Conservation (phyloP, 2,113 vertebrate genomes). For the Burhinus bistriatus region DNA sequence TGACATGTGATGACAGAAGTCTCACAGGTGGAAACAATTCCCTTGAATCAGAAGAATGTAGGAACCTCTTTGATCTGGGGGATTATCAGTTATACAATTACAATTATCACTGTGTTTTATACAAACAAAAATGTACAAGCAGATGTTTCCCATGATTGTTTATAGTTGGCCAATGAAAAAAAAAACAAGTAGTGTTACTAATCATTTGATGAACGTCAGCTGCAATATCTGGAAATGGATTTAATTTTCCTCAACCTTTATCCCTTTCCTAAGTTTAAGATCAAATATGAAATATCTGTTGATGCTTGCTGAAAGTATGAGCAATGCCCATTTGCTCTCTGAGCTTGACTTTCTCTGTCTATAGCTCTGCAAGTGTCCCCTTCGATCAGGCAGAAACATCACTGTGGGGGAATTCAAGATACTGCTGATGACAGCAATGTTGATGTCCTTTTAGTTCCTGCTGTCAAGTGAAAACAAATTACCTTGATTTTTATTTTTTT, state of each 20-base stretch:
- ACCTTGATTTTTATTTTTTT: background rate
- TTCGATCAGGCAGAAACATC: background rate
- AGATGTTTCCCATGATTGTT: background rate
- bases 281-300: background rate
- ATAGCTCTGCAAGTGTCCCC: background rate
- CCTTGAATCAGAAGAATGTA: background rate
- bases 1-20: background rate
- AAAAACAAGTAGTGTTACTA: background rate
- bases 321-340: background rate
- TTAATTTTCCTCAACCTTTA: background rate
- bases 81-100: background rate
- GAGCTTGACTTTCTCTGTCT: background rate
- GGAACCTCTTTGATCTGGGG: background rate
- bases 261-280: background rate
- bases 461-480: conserved; percentile 35
- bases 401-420: background rate
- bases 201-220: background rate
- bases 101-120: background rate
- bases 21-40: background rate
- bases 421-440: background rate
- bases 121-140: background rate
- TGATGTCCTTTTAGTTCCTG: conserved; percentile 13
- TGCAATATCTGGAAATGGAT: background rate
- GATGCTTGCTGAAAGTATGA: background rate
- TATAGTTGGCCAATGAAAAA: background rate